Conservation (phyloP, 2,888 invertebrate genomes). For the Caenorhabditis zanzibari region DNA sequence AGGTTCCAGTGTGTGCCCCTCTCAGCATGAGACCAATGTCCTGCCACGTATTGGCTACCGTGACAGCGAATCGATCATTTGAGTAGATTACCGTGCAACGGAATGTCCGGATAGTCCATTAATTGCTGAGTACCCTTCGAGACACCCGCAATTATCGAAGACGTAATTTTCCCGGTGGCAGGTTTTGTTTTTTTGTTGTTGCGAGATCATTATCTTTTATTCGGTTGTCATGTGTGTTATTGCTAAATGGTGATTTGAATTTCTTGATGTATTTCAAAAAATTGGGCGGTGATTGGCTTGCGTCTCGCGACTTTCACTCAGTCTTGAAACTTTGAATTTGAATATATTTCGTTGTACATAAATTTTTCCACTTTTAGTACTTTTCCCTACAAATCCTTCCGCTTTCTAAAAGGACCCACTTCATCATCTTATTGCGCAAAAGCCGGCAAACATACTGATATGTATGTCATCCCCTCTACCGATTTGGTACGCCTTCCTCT, state of each 20-base stretch:
- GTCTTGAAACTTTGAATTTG: no score
- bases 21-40: background rate
- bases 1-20: background rate
- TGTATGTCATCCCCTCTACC: constrained; percentile 37
- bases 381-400: constrained; percentile 27
- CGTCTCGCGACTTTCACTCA: no score
- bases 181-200: background rate
- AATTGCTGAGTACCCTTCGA: constrained; percentile 3
- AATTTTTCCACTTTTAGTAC: no score
- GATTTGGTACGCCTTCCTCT: constrained; percentile 12
- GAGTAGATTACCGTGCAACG: constrained; percentile 12
- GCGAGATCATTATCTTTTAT: background rate
- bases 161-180: background rate
- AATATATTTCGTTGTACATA: no score
- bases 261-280: no score
- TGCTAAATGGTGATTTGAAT: background rate
- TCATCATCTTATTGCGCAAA: constrained; percentile 20
- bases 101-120: background rate
- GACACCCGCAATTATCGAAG: constrained; percentile 12
- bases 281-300: no score
- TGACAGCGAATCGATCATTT: constrained; percentile 12
- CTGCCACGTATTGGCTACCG: background rate
- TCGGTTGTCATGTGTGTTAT: background rate
- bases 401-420: constrained; percentile 29
- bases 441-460: constrained; percentile 49